Conservation (phyloP, 2,888 invertebrate genomes). For the Lysandra coridon region DNA sequence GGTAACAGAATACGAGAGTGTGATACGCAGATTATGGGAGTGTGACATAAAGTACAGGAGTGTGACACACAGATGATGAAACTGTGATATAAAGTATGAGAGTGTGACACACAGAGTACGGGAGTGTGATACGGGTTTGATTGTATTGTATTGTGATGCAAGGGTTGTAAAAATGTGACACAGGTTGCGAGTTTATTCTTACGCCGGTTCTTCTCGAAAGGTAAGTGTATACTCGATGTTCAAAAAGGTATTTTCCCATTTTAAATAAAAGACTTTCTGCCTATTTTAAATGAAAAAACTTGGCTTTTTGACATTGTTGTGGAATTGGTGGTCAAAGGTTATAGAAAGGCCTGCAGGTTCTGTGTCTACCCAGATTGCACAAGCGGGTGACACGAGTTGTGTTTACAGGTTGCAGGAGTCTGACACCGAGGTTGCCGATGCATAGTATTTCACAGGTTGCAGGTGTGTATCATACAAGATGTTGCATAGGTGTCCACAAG, state of each 20-base stretch:
- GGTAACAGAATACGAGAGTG: neutral
- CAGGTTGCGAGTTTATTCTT: too few relatives aligned
- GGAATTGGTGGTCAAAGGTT: too few relatives aligned
- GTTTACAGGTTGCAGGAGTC: neutral
- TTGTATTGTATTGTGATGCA: neutral
- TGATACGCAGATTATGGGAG: neutral
- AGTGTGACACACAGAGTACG: neutral
- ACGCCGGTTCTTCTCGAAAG: too few relatives aligned
- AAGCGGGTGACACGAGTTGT: too few relatives aligned
- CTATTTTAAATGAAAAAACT: too few relatives aligned
- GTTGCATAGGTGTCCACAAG: slow-evolving; percentile 9
- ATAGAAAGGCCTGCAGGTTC: neutral
- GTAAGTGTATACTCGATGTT: too few relatives aligned
- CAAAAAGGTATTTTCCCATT: too few relatives aligned
- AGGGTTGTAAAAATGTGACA: neutral
- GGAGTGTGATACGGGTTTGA: too few relatives aligned
- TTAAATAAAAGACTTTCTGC: too few relatives aligned
- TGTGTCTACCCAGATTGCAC: too few relatives aligned
- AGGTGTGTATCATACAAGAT: neutral
- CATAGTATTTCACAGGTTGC: slow-evolving; percentile 4
- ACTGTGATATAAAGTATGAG: neutral
- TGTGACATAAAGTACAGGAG: neutral
- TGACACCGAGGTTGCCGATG: neutral
- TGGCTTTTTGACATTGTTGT: too few relatives aligned
- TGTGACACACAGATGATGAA: neutral